Percentiles rank a stretch among this genome's conserved stretches.
phyloP scores from a whole-genome alignment of 2,888 invertebrate genomes.

The Gnatocerus cornutus region DNA sequence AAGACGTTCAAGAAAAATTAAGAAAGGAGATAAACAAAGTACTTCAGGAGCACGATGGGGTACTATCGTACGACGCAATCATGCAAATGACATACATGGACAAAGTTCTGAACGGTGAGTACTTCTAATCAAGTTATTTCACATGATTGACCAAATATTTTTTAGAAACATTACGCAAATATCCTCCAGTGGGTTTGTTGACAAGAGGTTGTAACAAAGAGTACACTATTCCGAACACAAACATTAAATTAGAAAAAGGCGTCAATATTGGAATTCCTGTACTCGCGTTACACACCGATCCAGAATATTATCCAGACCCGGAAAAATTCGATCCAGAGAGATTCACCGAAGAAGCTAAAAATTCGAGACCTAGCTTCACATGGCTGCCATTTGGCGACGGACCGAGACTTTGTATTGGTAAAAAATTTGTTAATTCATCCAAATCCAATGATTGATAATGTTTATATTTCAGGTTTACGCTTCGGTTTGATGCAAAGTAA shows the following conservation, averaged over 20 bases:
- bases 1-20: conserved; percentile 56
- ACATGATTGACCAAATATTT: neutral
- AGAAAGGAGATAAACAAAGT: conserved; percentile 54
- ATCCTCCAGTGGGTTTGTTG: conserved; percentile 44
- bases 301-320: conserved; percentile 66
- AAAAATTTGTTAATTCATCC: neutral
- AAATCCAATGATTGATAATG: neutral
- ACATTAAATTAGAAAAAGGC: conserved; percentile 42
- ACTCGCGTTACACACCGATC: conserved; percentile 59
- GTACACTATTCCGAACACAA: conserved; percentile 42
- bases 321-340: conserved; percentile 46
- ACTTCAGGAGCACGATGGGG: conserved; percentile 51
- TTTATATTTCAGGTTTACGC: conserved; percentile 15
- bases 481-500: conserved; percentile 46
- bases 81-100: conserved; percentile 59
- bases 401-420: conserved; percentile 36
- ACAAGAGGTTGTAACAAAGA: conserved; percentile 47
- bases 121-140: too few species aligned
- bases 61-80: conserved; percentile 57
- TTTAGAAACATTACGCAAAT: conserved; percentile 53
- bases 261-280: conserved; percentile 55
- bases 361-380: conserved; percentile 33
- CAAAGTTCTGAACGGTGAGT: conserved; percentile 56
- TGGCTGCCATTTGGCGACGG: conserved; percentile 48
- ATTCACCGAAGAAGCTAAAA: conserved; percentile 37